Percentiles rank a stretch among this genome's conserved stretches.
phyloP scores from a whole-genome alignment of 2,113 vertebrate genomes.

The Chascanopsetta lugubris region DNA sequence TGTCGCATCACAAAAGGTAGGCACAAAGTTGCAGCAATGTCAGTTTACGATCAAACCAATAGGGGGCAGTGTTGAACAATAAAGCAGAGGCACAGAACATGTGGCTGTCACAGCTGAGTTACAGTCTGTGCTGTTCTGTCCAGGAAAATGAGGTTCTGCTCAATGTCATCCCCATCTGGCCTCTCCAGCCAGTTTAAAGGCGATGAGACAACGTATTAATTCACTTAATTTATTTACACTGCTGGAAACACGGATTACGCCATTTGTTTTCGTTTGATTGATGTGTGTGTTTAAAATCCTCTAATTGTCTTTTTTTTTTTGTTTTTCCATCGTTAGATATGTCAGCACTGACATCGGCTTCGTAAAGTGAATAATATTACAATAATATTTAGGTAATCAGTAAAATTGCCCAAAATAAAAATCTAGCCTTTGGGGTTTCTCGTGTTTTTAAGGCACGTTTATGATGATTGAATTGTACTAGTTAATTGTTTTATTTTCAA shows the following conservation, averaged over 20 bases:
- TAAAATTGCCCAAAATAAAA: background rate
- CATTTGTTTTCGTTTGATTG: slow-evolving; percentile 4
- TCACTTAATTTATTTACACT: background rate
- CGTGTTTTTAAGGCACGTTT: too few relatives aligned
- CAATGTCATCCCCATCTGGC: slow-evolving; percentile 8
- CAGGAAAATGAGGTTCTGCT: slow-evolving; percentile 12
- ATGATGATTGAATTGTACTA: too few relatives aligned
- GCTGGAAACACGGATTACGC: background rate
- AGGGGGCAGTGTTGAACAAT: slow-evolving; percentile 72
- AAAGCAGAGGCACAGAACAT: slow-evolving; percentile 11
- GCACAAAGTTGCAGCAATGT: background rate
- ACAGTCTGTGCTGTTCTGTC: background rate
- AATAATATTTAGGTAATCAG: background rate
- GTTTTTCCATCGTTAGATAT: background rate
- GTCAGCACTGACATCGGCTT: background rate
- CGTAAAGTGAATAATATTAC: background rate
- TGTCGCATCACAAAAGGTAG: background rate
- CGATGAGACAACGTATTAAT: background rate
- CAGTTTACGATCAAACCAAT: slow-evolving; percentile 46
- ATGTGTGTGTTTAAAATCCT: background rate
- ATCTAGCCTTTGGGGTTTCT: too few relatives aligned
- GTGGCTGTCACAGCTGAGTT: slow-evolving; percentile 18
- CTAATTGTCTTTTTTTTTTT: background rate
- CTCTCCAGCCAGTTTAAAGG: background rate
- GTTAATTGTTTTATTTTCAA: too few relatives aligned